Conservation (phyloP, 2,888 invertebrate species). For the Nesidiocoris tenuis region DNA sequence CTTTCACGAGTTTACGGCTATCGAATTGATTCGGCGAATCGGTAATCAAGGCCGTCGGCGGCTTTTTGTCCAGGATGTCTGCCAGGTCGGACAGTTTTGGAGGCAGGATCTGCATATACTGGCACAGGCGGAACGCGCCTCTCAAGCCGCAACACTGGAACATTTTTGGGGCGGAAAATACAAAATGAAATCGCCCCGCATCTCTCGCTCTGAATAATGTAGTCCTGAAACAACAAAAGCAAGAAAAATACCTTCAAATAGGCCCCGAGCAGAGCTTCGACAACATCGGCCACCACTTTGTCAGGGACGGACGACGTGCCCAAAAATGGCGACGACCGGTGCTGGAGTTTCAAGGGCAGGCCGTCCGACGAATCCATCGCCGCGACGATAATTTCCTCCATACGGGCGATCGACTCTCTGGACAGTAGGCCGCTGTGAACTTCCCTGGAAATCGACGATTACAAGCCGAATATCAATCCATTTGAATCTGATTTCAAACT, state of each 20-base stretch:
- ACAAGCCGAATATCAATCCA: too few relatives aligned
- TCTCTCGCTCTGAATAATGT: too few relatives aligned
- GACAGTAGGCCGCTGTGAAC: conserved; percentile 30
- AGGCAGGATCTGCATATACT: conserved; percentile 64
- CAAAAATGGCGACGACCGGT: conserved; percentile 17
- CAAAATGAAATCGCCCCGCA: too few relatives aligned
- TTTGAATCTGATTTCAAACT: too few relatives aligned
- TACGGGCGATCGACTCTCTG: conserved; percentile 1
- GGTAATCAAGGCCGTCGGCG: conserved; percentile 4
- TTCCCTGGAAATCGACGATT: conserved; percentile 34
- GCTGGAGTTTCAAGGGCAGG: conserved; percentile 1
- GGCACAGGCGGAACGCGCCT: conserved; percentile 61
- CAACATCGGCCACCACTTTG: conserved; percentile 76
- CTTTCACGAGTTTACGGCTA: conserved; percentile 10
- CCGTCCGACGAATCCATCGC: conserved; percentile 6
- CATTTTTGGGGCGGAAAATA: not conserved
- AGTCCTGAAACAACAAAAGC: too few relatives aligned
- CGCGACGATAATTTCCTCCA: conserved; percentile 14
- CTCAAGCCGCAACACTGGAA: conserved; percentile 58
- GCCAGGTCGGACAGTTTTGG: conserved; percentile 16
- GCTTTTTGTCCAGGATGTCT: conserved; percentile 6
- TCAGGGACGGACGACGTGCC: conserved; percentile 58
- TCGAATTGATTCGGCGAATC: not conserved
- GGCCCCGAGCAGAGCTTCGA: conserved; percentile 82
- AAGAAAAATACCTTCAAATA: conserved; percentile 60